These are phyloP conservation scores for Heliconius erato DNA, from an alignment of 2,888 invertebrate species.

Conservation along the genomic window DNA sequence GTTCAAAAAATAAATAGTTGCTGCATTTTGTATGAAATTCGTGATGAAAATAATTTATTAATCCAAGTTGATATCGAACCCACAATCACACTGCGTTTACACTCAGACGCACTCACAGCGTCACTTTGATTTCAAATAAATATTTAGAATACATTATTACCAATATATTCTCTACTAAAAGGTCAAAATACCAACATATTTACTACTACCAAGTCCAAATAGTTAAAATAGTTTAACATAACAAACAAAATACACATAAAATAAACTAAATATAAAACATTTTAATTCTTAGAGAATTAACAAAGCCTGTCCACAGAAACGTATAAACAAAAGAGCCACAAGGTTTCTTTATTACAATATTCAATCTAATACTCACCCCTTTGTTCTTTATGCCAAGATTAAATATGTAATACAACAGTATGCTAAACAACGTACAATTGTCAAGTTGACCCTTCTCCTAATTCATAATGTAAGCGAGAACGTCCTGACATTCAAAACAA, in stretches of 20 bases:
- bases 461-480: constrained; percentile 39
- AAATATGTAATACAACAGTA: constrained; percentile 36
- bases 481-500: not conserved
- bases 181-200: not conserved
- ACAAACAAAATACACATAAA: not conserved
- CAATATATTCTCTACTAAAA: not conserved
- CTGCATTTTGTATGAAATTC: too few species aligned
- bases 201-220: too few species aligned
- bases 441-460: constrained; percentile 42
- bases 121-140: too few species aligned
- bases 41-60: too few species aligned
- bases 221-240: not conserved
- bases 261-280: too few species aligned
- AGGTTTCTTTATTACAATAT: constrained; percentile 20
- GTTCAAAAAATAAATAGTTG: too few species aligned
- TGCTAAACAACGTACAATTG: constrained; percentile 40
- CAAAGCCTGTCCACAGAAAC: not conserved
- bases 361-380: constrained; percentile 7
- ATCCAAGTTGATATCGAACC: too few species aligned
- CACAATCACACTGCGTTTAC: too few species aligned
- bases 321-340: constrained; percentile 9
- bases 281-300: not conserved
- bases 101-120: too few species aligned
- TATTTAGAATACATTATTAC: too few species aligned
- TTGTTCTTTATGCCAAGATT: constrained; percentile 39